Conservation (phyloP, 2,888 invertebrate species). For the Perizoma affinitatum region DNA sequence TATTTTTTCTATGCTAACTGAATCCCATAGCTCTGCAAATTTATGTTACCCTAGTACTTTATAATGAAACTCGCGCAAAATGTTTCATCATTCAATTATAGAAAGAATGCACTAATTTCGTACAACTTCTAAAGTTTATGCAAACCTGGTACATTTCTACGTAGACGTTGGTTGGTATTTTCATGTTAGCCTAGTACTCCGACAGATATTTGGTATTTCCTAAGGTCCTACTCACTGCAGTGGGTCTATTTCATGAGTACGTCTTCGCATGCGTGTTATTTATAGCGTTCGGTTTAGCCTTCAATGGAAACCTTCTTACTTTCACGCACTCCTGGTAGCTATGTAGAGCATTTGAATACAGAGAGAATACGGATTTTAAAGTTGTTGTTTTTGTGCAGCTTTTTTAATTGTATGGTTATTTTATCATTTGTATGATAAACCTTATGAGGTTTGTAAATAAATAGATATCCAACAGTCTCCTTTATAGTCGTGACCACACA, state of each 20-base stretch:
- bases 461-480: neutral
- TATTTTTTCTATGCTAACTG: neutral
- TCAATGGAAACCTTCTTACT: neutral
- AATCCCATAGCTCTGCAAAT: neutral
- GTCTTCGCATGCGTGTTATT: neutral
- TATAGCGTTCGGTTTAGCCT: neutral
- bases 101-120: neutral
- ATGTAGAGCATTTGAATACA: neutral
- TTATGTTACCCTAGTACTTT: slow-evolving; percentile 10
- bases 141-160: slow-evolving; percentile 3
- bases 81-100: neutral
- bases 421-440: no score
- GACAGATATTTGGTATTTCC: no score
- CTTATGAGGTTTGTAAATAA: neutral
- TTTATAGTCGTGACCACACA: no score
- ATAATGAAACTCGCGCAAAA: slow-evolving; percentile 11
- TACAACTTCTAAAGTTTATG: slow-evolving; percentile 4
- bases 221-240: no score
- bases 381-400: no score
- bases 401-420: no score
- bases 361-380: no score
- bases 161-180: neutral
- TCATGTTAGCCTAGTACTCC: neutral
- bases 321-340: slow-evolving; percentile 6
- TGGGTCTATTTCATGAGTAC: no score